phyloP scores from a whole-genome alignment of 2,113 vertebrate species.

The Callithrix jacchus region DNA sequence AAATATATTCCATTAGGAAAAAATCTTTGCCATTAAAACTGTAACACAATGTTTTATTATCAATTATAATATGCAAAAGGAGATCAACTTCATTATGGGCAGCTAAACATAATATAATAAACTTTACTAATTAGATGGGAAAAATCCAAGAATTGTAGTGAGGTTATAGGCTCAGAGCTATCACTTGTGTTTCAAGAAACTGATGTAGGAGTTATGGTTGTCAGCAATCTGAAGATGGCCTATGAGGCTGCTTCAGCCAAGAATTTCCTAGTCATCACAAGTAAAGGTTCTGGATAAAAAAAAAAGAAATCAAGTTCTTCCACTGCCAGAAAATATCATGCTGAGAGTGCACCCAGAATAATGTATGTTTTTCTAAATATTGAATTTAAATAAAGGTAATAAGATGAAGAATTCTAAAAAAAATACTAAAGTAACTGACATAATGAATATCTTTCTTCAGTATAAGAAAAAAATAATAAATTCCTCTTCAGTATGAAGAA shows the following conservation, averaged over 20 bases:
- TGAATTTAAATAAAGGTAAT: not conserved
- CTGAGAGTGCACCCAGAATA: not conserved
- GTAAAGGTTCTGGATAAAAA: not conserved
- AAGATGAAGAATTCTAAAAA: not conserved
- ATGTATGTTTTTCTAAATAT: not conserved
- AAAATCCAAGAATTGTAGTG: not conserved
- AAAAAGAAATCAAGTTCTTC: not conserved
- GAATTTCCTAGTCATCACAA: not conserved
- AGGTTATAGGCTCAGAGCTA: not conserved
- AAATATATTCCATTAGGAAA: not conserved
- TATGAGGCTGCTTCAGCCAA: not conserved
- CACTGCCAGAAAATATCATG: not conserved
- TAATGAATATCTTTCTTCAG: not conserved
- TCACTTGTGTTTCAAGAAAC: not conserved
- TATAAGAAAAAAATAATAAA: not conserved
- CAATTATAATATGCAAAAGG: not conserved
- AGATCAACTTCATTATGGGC: not conserved
- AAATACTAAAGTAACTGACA: not conserved
- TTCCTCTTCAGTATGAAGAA: not conserved
- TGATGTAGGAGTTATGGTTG: not conserved
- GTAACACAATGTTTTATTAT: not conserved
- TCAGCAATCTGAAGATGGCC: not conserved
- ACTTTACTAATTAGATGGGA: not conserved
- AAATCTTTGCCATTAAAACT: not conserved
- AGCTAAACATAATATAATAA: not conserved